A percentile compares a stretch with the other conserved stretches of the same genome.
These are phyloP conservation scores for Rhopalosiphum maidis DNA, from an alignment of 1,140 invertebrate genomes.

Conservation along the genomic window DNA sequence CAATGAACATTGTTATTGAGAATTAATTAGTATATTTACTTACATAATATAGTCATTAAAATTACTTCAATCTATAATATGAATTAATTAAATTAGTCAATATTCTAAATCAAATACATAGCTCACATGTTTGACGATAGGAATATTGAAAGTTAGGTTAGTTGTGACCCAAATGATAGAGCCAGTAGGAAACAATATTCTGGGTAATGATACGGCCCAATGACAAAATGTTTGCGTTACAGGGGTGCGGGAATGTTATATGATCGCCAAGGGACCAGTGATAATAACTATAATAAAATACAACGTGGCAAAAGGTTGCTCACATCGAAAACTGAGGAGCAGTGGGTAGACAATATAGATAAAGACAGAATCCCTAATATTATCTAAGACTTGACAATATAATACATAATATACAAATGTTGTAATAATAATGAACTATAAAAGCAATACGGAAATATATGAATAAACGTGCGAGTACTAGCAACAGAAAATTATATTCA, in stretches of 20 bases:
- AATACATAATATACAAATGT: background rate
- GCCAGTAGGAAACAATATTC: conserved; percentile 19
- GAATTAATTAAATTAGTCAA: background rate
- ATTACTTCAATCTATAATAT: background rate
- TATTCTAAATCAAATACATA: background rate
- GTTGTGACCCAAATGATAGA: background rate
- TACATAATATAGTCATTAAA: background rate
- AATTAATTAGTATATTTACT: background rate
- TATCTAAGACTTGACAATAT: conserved; percentile 1
- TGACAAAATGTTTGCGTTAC: background rate
- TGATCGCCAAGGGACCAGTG: background rate
- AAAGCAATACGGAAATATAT: background rate
- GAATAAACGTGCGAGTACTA: background rate
- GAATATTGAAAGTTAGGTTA: background rate
- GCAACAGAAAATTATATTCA: background rate
- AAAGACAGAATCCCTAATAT: background rate
- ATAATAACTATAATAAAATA: conserved; percentile 35
- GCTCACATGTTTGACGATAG: background rate
- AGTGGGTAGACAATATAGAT: background rate
- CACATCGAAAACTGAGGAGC: background rate
- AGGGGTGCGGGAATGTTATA: background rate
- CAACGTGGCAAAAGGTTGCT: conserved; percentile 3
- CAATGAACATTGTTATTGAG: too few relatives aligned
- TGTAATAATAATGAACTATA: conserved; percentile 14
- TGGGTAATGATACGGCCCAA: background rate